Evolutionary conservation across 2,797 vertebrate species (phyloP), one percentile per base, ranked within the genome.

Genomic region (Sebastes matsubarae): DNA sequence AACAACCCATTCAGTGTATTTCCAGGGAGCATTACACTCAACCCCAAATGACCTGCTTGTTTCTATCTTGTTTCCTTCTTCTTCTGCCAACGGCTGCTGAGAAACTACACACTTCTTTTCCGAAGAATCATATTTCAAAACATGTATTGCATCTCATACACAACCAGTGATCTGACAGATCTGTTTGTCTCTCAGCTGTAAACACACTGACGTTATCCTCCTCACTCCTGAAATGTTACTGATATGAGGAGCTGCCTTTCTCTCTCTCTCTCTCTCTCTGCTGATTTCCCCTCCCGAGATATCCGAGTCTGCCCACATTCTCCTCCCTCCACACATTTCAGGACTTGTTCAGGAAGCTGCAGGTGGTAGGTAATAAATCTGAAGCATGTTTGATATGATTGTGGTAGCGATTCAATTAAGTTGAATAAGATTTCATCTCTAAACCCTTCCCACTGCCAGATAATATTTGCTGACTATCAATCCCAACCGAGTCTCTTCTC

Each of bases 381-480:
- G 36, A 75, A 77, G 55, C 46, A 52, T 75, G 66, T 79, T 84
- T 83, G 57, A 86, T 81, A 61, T 69, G 25, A 81, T 65, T 81
- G 71, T 54, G 29, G 61, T 25, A 50, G 29, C 20, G 27, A 59
- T 74, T 85, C 65, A 74, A 34, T 78, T 76, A 61, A 63, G 29
- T 66, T 60, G 58, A 84, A 50, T 59, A 46, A 74, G 78, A 81
- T 70, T 77, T 57, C 7, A 78, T 83, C 75, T 84, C 2, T 20
- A 46, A 76, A 77, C 32, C 16, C 22, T 58, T 77, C 60, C 52
- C 4, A 38, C 55, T 63, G 75, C 8, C 52, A 67, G 57, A 78
- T 73, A 64, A 83, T 72, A 80, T 78, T 82, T 79, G 64, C 75
- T 73, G 68, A 81, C 32, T 46, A 71, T 83, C 50, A 34, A 34